Base-by-base conservation (phyloP, 2,797 vertebrate species). In the Tadarida brasiliensis region DNA sequence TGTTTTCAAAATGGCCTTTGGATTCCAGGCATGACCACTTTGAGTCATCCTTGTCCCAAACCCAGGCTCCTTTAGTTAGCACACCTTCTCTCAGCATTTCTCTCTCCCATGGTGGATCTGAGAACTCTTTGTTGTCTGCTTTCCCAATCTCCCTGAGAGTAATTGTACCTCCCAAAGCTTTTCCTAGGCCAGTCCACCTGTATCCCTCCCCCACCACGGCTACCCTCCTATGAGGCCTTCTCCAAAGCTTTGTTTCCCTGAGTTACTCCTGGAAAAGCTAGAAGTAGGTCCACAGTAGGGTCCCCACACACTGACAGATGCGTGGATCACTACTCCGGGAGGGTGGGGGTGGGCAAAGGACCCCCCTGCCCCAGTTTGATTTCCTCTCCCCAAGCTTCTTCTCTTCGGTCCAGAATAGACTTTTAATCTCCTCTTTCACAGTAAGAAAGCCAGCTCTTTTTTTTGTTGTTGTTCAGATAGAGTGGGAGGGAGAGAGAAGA, bases 341-440 rank as follows among this genome's bases (percentile, higher is more conserved):
- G n/a, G 28, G 30, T 0, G 0, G 2, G 1, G 17, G 20, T 28
- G 11, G 19, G 1, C 19, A 82, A 15, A 49, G n/a, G 26, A 59
- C 7, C 47, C 26, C 9, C 20, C 85, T 54, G 30, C 30, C 9
- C 9, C n/a, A n/a, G n/a, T 63, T 84, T 33, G 3, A 73, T 51
- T 97, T 88, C 67, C 20, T 86, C 28, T 93, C 26, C 14, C 7
- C 74, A 82, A 44, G 49, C 11, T 84, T 24, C 24, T 89, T 76
- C 44, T 91, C 89, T 90, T 82, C 15, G 61, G 5, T 2, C 3
- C n/a, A 94, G 39, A 87, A 87, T 87, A 35, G n/a, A 54, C 44
- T 47, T 93, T 74, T 59, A 47, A 86, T 82, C 3, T 57, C 28
- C 47, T 47, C 35, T 33, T 80, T 30, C 73, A 3, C 54, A 63